phyloP scores from a whole-genome alignment of 2,888 invertebrate species.

The Idaea straminata region DNA sequence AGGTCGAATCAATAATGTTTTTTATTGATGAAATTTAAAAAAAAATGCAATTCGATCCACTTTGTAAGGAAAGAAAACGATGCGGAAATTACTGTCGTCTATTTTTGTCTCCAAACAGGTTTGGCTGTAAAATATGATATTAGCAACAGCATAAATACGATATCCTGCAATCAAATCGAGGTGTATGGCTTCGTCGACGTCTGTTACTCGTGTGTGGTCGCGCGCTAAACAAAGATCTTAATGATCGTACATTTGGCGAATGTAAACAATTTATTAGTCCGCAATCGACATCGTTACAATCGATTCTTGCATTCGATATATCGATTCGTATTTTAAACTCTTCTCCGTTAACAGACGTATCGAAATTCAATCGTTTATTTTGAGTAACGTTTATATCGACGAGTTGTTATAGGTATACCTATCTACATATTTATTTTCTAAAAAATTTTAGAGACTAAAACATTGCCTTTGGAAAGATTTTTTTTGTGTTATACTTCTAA shows the following conservation, averaged over 20 bases:
- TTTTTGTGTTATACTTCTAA: too few species aligned
- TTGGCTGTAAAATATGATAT: constrained; percentile 60
- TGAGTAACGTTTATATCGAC: constrained; percentile 19
- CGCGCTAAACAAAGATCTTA: constrained; percentile 73
- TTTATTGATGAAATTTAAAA: not conserved
- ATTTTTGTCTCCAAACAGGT: constrained; percentile 42
- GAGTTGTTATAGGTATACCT: constrained; percentile 13
- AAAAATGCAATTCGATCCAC: constrained; percentile 6
- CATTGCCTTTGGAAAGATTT: too few species aligned
- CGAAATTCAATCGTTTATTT: constrained; percentile 25
- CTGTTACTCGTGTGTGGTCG: constrained; percentile 72
- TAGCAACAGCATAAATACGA: constrained; percentile 62
- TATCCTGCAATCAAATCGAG: constrained; percentile 73
- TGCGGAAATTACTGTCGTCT: constrained; percentile 27
- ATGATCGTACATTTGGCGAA: constrained; percentile 60
- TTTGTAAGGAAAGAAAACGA: constrained; percentile 27
- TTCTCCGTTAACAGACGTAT: constrained; percentile 48
- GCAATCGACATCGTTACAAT: constrained; percentile 70
- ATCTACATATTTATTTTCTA: not conserved
- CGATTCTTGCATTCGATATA: constrained; percentile 60
- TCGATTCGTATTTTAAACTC: constrained; percentile 47
- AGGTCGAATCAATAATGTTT: not conserved
- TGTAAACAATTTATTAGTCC: constrained; percentile 71
- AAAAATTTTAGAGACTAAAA: too few species aligned
- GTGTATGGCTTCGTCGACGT: constrained; percentile 67